These are phyloP conservation scores for Spongia lamella DNA, from an alignment of 37 sponge, comb jelly and placozoan genomes.

Conservation along the genomic window DNA sequence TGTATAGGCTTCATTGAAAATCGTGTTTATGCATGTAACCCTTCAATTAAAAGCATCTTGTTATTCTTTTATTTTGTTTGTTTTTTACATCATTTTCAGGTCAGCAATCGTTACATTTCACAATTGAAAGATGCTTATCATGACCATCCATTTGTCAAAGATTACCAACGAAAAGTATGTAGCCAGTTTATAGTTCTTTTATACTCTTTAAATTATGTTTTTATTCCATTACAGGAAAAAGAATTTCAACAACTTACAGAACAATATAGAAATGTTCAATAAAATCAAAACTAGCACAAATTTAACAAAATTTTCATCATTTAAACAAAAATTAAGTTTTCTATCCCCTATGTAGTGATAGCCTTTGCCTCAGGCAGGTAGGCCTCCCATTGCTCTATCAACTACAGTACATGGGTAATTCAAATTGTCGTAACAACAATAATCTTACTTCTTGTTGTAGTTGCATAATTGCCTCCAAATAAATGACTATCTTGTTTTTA, in stretches of 20 bases:
- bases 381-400: conserved; percentile 71
- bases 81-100: conserved; percentile 26
- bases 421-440: neutral
- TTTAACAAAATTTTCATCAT: too few species aligned
- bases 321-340: too few species aligned
- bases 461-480: conserved; percentile 75
- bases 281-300: too few species aligned
- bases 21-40: too few species aligned
- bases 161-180: conserved; percentile 67
- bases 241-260: conserved; percentile 21
- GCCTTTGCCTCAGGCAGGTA: conserved; percentile 84
- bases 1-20: neutral
- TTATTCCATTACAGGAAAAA: conserved; percentile 21
- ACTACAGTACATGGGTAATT: conserved; percentile 23
- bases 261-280: conserved; percentile 6
- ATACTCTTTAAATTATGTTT: neutral
- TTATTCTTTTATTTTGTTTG: too few species aligned
- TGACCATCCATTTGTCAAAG: conserved; percentile 74
- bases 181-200: neutral
- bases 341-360: conserved; percentile 28
- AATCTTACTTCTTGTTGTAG: conserved; percentile 78
- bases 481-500: conserved; percentile 61
- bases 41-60: too few species aligned
- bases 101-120: conserved; percentile 80
- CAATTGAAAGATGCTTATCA: conserved; percentile 90